phyloP scores from a whole-genome alignment of 2,113 vertebrate species.

The Carassius carassius region DNA sequence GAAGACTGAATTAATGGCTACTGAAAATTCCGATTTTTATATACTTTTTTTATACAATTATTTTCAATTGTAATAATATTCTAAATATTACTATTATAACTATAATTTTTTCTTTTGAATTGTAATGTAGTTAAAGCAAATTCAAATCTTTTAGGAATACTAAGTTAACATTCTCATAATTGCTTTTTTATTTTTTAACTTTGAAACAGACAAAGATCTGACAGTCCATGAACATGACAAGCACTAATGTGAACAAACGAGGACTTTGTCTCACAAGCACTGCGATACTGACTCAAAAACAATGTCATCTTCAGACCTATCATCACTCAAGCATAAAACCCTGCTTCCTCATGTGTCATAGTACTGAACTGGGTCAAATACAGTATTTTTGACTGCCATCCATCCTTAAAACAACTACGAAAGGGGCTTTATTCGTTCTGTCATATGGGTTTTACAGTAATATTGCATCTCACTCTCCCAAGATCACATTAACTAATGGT shows the following conservation, averaged over 20 bases:
- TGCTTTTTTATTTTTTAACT: background rate
- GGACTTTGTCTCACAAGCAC: background rate
- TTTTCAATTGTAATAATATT: background rate
- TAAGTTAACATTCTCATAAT: background rate
- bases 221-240: constrained; percentile 7
- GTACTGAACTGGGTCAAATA: constrained; percentile 20
- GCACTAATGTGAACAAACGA: constrained; percentile 20
- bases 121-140: too few relatives aligned
- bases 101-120: background rate
- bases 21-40: background rate
- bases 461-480: background rate
- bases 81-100: background rate
- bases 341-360: constrained; percentile 5
- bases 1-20: background rate
- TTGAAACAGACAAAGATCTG: background rate
- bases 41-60: background rate
- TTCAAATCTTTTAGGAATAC: too few relatives aligned
- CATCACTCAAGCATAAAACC: constrained; percentile 9
- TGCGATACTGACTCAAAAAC: background rate
- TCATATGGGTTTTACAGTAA: background rate
- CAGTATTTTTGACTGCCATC: background rate
- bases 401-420: background rate
- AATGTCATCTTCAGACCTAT: constrained; percentile 9
- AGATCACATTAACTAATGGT: background rate
- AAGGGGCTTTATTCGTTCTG: background rate